Conservation (phyloP, 2,113 vertebrate genomes). For the Amazona guildingii region DNA sequence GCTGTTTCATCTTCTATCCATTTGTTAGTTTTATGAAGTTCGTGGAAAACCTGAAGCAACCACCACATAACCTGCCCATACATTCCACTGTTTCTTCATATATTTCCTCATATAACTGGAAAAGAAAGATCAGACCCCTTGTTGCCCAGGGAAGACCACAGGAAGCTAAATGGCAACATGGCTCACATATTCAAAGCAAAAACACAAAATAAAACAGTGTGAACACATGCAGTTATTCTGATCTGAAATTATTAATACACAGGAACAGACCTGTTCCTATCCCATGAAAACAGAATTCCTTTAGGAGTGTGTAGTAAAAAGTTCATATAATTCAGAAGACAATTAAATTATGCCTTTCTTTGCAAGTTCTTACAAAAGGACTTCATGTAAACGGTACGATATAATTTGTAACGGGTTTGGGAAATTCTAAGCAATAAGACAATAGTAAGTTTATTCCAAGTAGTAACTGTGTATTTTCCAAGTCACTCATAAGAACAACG, state of each 20-base stretch:
- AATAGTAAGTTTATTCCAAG: not conserved
- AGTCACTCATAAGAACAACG: not conserved
- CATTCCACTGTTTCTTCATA: not conserved
- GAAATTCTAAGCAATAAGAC: not conserved
- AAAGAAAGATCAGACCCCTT: not conserved
- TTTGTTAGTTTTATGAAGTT: not conserved
- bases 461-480: not conserved
- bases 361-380: not conserved
- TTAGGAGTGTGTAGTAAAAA: not conserved
- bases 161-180: accelerated
- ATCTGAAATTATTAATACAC: not conserved
- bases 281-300: not conserved
- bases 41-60: not conserved
- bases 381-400: not conserved
- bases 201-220: not conserved
- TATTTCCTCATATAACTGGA: not conserved
- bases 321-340: not conserved
- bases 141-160: not conserved
- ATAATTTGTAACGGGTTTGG: not conserved
- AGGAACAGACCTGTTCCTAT: not conserved
- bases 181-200: not conserved
- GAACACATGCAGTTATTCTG: not conserved
- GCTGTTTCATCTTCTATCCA: not conserved
- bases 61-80: not conserved
- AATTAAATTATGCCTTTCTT: not conserved